These are phyloP conservation scores for Acromyrmex charruanus DNA, from an alignment of 1,140 invertebrate genomes.

Conservation along the genomic window DNA sequence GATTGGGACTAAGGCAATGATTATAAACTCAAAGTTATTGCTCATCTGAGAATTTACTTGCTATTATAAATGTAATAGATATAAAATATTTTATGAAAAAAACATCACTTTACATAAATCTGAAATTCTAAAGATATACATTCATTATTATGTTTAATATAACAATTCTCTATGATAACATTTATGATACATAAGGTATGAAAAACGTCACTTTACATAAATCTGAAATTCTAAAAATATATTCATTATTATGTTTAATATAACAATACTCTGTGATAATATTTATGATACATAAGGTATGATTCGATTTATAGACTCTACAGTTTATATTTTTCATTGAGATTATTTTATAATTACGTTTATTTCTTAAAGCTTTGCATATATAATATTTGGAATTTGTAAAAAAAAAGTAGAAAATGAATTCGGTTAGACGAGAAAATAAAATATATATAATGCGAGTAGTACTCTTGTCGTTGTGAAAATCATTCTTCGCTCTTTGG, in stretches of 20 bases:
- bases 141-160: background rate
- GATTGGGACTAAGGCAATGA: background rate
- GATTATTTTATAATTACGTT: background rate
- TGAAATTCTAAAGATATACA: background rate
- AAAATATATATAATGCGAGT: background rate
- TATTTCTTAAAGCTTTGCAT: background rate
- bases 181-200: background rate
- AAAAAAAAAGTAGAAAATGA: conserved; percentile 6
- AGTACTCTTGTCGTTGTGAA: background rate
- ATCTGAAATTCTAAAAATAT: background rate
- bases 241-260: background rate
- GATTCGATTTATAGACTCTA: background rate
- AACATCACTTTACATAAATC: background rate
- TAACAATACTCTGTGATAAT: background rate
- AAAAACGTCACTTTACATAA: background rate
- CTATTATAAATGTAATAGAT: background rate
- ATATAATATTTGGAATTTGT: conserved; percentile 10
- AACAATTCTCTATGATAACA: background rate
- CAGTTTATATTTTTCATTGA: background rate
- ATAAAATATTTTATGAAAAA: conserved; percentile 2
- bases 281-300: background rate
- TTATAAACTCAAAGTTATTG: background rate
- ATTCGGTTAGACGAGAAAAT: background rate
- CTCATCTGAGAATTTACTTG: background rate
- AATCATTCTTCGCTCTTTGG: background rate